phyloP scores from a whole-genome alignment of 2,888 invertebrate species.

The Philopedon plagiatum region DNA sequence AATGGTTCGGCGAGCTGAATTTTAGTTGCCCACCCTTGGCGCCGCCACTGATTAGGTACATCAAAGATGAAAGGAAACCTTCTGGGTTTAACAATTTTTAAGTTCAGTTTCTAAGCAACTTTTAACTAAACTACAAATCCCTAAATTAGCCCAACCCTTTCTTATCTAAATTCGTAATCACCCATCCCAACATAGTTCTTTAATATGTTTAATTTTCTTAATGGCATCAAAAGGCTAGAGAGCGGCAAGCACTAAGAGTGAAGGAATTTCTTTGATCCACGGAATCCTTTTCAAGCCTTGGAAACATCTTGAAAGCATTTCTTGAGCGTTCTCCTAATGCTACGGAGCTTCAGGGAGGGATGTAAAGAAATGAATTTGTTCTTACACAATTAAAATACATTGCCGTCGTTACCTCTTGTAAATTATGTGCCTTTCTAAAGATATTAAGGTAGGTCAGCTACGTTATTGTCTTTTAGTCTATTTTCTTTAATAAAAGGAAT shows the following conservation, averaged over 20 bases:
- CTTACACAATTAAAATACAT: neutral
- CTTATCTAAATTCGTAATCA: neutral
- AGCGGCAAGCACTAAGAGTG: slow-evolving; percentile 5
- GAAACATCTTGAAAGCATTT: slow-evolving; percentile 2
- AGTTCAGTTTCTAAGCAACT: no score
- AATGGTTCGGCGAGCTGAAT: no score
- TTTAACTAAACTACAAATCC: no score
- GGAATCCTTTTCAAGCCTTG: neutral
- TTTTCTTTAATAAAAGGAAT: no score
- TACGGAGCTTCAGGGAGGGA: neutral
- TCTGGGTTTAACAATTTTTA: no score
- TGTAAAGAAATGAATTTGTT: neutral
- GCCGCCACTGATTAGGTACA: no score
- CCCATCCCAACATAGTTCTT: neutral
- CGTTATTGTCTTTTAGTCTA: no score
- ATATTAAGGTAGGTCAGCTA: no score
- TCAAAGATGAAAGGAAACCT: no score
- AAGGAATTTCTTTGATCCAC: slow-evolving; percentile 17
- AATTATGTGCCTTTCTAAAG: no score
- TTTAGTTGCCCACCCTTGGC: no score
- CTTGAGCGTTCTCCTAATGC: neutral
- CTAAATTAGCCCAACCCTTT: no score
- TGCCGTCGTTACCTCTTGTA: neutral
- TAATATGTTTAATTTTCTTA: slow-evolving; percentile 5
- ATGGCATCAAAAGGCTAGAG: slow-evolving; percentile 5